Conservation (phyloP, 37 sponge, comb jelly and placozoan species). For the Chondrilla cf. caribensis region DNA sequence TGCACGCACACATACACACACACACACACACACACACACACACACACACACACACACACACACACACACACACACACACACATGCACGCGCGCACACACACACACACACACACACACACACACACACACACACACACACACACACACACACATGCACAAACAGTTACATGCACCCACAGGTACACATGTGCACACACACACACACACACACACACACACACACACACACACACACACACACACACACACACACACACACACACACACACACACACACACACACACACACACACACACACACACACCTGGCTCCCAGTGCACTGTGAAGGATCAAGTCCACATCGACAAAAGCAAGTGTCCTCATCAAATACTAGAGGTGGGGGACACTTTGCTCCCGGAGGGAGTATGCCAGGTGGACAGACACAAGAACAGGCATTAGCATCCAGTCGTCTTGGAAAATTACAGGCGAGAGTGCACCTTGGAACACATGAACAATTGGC, state of each 20-base stretch:
- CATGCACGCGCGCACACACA: background rate
- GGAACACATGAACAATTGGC: background rate
- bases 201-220: no score
- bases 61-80: background rate
- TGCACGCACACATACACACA: background rate
- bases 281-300: background rate
- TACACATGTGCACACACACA: no score
- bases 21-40: background rate
- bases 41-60: constrained; percentile 8
- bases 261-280: background rate
- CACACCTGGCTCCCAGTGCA: background rate
- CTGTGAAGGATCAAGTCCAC: background rate
- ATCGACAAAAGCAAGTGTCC: constrained; percentile 4
- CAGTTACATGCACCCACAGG: no score
- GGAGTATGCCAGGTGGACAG: background rate
- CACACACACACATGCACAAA: no score
- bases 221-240: no score
- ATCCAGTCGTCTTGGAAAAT: background rate
- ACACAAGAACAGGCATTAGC: background rate
- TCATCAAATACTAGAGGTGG: background rate
- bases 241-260: no score
- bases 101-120: no score
- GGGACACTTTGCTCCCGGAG: background rate
- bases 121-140: no score
- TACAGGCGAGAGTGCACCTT: background rate